Evolutionary conservation across 2,888 invertebrate species (phyloP).

Genomic region (Epirrhoe tristata): DNA sequence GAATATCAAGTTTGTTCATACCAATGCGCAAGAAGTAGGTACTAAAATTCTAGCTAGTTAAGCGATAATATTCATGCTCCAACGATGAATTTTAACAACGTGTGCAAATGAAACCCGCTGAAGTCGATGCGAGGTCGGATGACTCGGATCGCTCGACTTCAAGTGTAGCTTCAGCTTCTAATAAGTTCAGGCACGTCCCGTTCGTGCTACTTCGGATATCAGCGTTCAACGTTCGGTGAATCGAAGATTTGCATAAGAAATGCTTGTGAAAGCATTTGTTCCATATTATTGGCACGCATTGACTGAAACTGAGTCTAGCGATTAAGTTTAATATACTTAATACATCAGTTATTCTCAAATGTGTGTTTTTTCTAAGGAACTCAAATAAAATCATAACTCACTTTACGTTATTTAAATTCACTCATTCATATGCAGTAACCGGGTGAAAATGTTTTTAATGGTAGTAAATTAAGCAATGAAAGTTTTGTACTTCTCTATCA

Average conservation of each 20-base stretch:
- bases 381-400: too few relatives aligned
- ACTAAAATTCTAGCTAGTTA: conserved; percentile 10
- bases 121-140: conserved; percentile 34
- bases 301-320: background rate
- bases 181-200: conserved; percentile 57
- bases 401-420: too few relatives aligned
- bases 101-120: conserved; percentile 54
- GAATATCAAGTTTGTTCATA: background rate
- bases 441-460: too few relatives aligned
- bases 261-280: conserved; percentile 35
- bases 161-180: conserved; percentile 46
- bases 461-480: too few relatives aligned
- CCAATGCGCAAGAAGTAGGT: background rate
- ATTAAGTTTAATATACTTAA: background rate
- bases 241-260: conserved; percentile 51
- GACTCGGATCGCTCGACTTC: conserved; percentile 40
- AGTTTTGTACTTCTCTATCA: too few relatives aligned
- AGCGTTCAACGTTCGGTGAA: conserved; percentile 46
- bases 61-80: conserved; percentile 57
- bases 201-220: conserved; percentile 44
- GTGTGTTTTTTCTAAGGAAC: too few relatives aligned
- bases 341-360: background rate
- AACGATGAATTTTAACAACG: conserved; percentile 59
- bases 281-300: conserved; percentile 13
- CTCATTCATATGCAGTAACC: too few relatives aligned